A percentile compares a stretch with the other conserved stretches of the same genome.
These are phyloP conservation scores for Geococcyx californianus DNA, from an alignment of 2,113 vertebrate species.

Conservation along the genomic window DNA sequence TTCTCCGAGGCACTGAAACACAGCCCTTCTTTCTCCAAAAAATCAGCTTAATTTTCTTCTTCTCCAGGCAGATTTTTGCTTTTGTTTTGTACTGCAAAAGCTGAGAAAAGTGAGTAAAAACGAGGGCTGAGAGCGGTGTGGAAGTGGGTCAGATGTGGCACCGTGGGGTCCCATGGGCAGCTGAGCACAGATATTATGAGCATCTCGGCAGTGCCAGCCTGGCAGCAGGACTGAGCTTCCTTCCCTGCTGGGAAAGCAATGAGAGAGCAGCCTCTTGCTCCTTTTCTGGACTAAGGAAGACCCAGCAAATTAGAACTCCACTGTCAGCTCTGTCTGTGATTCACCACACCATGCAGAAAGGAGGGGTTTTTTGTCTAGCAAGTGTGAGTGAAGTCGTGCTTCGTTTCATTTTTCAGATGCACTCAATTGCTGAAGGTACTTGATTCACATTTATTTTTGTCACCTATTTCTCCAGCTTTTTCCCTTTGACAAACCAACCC, in stretches of 20 bases:
- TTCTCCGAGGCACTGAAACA: background rate
- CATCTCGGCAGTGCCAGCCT: background rate
- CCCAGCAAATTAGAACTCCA: background rate
- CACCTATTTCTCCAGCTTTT: background rate
- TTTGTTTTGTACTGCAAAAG: background rate
- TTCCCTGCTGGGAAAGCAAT: background rate
- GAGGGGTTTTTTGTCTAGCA: background rate
- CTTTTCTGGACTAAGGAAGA: background rate
- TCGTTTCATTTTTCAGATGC: background rate
- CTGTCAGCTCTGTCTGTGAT: background rate
- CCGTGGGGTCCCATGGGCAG: rapidly evolving
- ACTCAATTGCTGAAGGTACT: background rate
- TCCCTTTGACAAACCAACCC: background rate
- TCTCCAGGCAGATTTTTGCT: background rate
- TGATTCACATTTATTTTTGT: background rate
- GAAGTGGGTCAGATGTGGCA: background rate
- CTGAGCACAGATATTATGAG: rapidly evolving
- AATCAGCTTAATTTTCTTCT: background rate
- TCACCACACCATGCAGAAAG: background rate
- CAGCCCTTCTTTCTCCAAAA: background rate
- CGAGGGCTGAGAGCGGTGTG: background rate
- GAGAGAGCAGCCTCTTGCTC: background rate
- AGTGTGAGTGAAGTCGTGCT: background rate
- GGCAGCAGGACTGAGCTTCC: background rate
- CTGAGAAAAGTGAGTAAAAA: background rate